Evolutionary conservation across 2,888 invertebrate species (phyloP).

Genomic region (Prosapia bicincta): DNA sequence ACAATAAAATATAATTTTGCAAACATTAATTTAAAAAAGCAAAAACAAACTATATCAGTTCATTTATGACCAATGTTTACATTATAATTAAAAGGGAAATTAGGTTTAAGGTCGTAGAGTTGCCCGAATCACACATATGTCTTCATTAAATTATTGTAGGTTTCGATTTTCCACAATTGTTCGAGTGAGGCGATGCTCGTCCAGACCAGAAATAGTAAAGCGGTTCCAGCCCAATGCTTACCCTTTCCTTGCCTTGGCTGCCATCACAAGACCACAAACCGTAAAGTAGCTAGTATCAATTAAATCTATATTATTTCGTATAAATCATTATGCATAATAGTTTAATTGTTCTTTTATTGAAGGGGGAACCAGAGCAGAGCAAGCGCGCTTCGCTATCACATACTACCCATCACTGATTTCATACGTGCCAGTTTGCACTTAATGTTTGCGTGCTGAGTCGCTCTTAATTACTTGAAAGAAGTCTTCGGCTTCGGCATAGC

Average conservation of each 20-base stretch:
- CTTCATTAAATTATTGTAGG: too few species aligned
- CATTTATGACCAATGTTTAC: too few species aligned
- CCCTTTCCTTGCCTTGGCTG: neutral
- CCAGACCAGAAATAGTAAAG: neutral
- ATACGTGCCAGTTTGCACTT: neutral
- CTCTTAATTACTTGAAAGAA: neutral
- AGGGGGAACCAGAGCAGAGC: neutral
- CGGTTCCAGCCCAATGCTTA: neutral
- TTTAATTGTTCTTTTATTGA: constrained; percentile 2
- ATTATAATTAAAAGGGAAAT: too few species aligned
- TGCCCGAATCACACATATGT: too few species aligned
- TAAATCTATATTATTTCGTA: neutral
- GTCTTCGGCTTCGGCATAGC: neutral
- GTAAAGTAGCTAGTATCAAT: neutral
- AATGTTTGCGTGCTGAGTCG: neutral
- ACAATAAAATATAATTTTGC: too few species aligned
- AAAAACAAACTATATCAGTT: too few species aligned
- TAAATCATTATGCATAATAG: neutral
- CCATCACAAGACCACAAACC: neutral
- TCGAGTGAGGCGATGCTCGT: neutral
- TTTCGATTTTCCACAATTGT: too few species aligned
- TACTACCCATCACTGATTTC: neutral
- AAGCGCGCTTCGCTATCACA: neutral
- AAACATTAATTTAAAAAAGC: too few species aligned
- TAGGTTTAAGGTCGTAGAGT: too few species aligned